Evolutionary conservation across 2,113 vertebrate species (phyloP).

Genomic region (Heteronetta atricapilla): DNA sequence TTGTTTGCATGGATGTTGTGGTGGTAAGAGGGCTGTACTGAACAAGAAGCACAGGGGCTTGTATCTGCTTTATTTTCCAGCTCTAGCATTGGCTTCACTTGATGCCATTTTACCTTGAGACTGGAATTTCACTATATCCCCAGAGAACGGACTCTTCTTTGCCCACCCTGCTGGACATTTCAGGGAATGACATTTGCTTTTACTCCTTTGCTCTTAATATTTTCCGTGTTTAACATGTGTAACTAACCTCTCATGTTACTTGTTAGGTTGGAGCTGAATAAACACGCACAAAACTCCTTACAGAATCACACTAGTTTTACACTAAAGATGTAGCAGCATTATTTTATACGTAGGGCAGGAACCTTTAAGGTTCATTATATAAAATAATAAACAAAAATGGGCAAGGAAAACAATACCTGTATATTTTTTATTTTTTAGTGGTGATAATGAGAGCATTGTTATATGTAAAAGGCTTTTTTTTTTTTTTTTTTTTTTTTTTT

Average conservation of each 20-base stretch:
- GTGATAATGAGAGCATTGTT: neutral
- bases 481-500: neutral
- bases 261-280: neutral
- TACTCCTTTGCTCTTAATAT: neutral
- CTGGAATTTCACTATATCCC: neutral
- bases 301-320: neutral
- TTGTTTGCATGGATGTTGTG: neutral
- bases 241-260: neutral
- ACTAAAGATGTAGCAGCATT: neutral
- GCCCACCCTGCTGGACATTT: neutral
- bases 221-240: neutral
- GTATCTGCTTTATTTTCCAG: neutral
- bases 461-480: neutral
- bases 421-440: neutral
- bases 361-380: neutral
- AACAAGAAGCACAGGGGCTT: neutral
- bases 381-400: neutral
- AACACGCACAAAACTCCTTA: neutral
- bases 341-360: neutral
- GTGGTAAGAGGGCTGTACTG: neutral
- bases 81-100: neutral
- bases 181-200: neutral
- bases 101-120: neutral
- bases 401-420: neutral
- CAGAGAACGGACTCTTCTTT: neutral